phyloP scores from a whole-genome alignment of 35 echinoderm and acorn worm genomes.

The Amphiura filiformis region DNA sequence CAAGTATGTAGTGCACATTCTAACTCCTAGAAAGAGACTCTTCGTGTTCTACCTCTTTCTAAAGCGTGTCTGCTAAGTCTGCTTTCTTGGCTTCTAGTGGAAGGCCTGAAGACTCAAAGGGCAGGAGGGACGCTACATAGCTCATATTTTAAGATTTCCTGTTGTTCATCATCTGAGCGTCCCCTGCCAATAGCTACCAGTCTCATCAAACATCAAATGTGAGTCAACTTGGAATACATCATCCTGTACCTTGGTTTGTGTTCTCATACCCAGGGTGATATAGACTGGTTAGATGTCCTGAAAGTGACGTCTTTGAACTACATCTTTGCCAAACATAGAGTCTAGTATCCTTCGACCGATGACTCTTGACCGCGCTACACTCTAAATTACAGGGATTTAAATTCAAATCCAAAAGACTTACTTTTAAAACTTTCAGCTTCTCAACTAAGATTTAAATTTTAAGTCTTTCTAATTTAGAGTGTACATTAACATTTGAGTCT shows the following conservation, averaged over 20 bases:
- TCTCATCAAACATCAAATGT: slow-evolving; percentile 62
- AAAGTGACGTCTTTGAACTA: slow-evolving; percentile 47
- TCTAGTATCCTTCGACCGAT: slow-evolving; percentile 50
- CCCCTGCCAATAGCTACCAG: slow-evolving; percentile 22
- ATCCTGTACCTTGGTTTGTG: slow-evolving; percentile 24
- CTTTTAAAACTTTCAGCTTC: too few species aligned
- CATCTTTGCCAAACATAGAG: slow-evolving; percentile 6
- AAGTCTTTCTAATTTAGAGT: too few species aligned
- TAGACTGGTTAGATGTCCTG: slow-evolving; percentile 39
- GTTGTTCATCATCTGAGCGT: background rate
- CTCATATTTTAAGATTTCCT: slow-evolving; percentile 58
- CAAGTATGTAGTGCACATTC: background rate
- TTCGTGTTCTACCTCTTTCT: slow-evolving; percentile 14
- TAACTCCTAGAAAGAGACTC: background rate
- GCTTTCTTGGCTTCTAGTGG: slow-evolving; percentile 39
- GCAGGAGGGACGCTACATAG: slow-evolving; percentile 77
- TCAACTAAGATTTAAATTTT: too few species aligned
- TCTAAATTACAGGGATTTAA: too few species aligned
- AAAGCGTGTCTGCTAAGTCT: slow-evolving; percentile 49
- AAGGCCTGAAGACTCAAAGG: slow-evolving; percentile 34
- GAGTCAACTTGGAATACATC: slow-evolving; percentile 48
- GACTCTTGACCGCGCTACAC: too few species aligned
- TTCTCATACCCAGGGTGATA: slow-evolving; percentile 40
- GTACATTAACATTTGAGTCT: slow-evolving; percentile 40
- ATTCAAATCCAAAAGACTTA: too few species aligned